Percentiles rank a stretch among this genome's conserved stretches.
phyloP scores from a whole-genome alignment of 2,113 vertebrate genomes.

The Herpailurus yagouaroundi region DNA sequence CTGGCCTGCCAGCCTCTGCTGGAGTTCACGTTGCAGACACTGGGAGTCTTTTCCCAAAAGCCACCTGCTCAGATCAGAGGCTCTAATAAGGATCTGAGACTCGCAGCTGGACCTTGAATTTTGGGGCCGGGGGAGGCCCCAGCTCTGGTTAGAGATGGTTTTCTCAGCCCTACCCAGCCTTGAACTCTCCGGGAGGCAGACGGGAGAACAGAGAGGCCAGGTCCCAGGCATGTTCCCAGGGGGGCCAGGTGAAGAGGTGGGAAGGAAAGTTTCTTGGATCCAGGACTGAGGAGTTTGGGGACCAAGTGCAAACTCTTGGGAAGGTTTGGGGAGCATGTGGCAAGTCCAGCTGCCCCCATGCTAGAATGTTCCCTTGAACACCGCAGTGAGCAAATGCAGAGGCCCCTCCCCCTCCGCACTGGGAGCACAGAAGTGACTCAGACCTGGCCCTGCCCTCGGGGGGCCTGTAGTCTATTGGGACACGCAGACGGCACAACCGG shows the following conservation, averaged over 20 bases:
- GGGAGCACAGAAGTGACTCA: neutral
- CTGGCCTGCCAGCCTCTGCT: neutral
- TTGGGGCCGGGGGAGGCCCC: neutral
- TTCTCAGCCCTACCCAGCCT: neutral
- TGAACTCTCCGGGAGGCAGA: neutral
- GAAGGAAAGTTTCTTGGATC: neutral
- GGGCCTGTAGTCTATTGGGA: neutral
- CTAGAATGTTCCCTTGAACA: neutral
- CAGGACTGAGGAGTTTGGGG: neutral
- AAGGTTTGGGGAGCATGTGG: neutral
- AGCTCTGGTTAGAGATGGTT: neutral
- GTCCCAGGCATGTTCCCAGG: neutral
- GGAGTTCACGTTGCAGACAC: neutral
- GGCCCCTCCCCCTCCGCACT: too few species aligned
- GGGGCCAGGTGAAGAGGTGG: too few species aligned
- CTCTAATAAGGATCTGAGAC: neutral
- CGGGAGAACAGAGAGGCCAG: neutral
- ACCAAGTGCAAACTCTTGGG: neutral
- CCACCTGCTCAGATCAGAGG: neutral
- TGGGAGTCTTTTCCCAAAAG: neutral
- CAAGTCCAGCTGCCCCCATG: neutral
- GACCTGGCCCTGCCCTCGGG: neutral
- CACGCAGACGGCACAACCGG: neutral
- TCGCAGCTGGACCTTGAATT: neutral
- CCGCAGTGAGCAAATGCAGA: neutral